Evolutionary conservation across 2,888 invertebrate genomes (phyloP).

Genomic region (Phlogophora meticulosa): DNA sequence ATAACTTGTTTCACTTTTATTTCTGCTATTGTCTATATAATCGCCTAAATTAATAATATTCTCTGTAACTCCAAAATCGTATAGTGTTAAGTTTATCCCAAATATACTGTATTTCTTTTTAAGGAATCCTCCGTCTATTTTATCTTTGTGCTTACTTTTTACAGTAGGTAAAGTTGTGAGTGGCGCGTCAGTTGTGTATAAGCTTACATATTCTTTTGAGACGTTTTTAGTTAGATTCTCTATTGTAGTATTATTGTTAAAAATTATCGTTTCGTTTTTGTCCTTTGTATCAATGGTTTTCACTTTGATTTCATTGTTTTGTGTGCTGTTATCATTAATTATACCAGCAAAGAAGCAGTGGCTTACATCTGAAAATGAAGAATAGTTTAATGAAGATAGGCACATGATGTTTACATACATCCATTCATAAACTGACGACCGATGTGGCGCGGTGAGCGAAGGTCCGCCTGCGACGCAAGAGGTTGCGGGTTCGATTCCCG

Average conservation of each 20-base stretch:
- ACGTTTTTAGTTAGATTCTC: too few relatives aligned
- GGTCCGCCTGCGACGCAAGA: too few relatives aligned
- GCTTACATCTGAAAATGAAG: conserved; percentile 40
- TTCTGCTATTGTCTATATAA: neutral
- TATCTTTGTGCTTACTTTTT: neutral
- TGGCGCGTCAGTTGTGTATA: neutral
- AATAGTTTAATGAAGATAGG: too few relatives aligned
- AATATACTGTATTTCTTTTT: neutral
- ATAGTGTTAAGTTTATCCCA: neutral
- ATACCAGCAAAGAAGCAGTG: neutral
- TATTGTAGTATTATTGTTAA: neutral
- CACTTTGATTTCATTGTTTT: neutral
- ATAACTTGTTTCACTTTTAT: neutral
- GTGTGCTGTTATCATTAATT: neutral
- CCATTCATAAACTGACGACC: too few relatives aligned
- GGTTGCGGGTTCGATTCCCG: too few relatives aligned
- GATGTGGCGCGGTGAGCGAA: too few relatives aligned
- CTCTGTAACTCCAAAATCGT: neutral
- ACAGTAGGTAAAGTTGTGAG: neutral
- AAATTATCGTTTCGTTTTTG: neutral
- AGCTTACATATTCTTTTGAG: neutral
- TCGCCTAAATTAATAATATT: neutral
- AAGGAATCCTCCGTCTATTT: neutral
- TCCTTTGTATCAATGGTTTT: neutral
- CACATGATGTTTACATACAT: too few relatives aligned